Evolutionary conservation across 2,888 invertebrate genomes (phyloP), one percentile per base, ranked within the genome.

Genomic region (Drosophila greeni): DNA sequence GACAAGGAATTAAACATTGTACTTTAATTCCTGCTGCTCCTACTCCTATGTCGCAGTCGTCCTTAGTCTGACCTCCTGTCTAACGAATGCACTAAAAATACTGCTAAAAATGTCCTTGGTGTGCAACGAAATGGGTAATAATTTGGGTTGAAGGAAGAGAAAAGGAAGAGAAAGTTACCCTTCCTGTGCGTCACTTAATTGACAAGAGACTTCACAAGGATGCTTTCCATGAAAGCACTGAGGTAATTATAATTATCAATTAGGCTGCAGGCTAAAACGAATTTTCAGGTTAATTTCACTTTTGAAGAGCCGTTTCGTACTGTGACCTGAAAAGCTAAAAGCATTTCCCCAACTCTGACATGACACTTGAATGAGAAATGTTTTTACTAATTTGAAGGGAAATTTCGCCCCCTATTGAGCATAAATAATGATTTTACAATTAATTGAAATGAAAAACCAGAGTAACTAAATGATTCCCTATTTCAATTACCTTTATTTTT

Each of bases 31-130:
- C 18, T 49, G 42, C 55, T 26, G 36, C 53, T 23, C 29, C 36
- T 23, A 29, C 24, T 36, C n/a, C 33, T 12, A 11, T 9, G 26
- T 42, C 56, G 52, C 34, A 18, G 39, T 57, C 36, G 47, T 70
- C 49, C 42, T 62, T 52, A 18, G 16, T 26, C n/a, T 12, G 12
- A 12, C 16, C 16, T 43, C 29, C 18, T 53, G 60, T 29, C 29
- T 53, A 52, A 67, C 59, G 45, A 69, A 62, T 68, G 61, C 64
- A 58, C 58, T 53, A 49, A 43, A 57, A 60, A 37, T 45, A 43
- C 61, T 65, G 59, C 67, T 66, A 51, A 47, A 70, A 69, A 45
- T 29, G 54, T 66, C 58, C 64, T 73, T 65, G 70, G 16, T 54
- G 24, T 23, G 34, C 45, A 31, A 3, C 9, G 29, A 12, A 55